Base-by-base conservation (phyloP, 2,113 vertebrate genomes). In the Paralichthys olivaceus region DNA sequence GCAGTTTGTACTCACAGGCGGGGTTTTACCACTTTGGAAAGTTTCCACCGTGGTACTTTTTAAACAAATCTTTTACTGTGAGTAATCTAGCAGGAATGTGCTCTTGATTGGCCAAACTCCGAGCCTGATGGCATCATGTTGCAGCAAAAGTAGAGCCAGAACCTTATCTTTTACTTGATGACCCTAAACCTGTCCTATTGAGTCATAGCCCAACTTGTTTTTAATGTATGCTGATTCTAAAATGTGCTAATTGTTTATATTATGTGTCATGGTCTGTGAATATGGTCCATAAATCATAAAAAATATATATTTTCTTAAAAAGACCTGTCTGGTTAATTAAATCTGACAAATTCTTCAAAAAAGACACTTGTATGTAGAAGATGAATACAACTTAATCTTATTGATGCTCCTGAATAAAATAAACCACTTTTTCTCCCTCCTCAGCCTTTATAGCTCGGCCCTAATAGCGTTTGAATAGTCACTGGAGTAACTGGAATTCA, bases 401-500 rank as follows among this genome's bases (percentile, higher is more conserved):
- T n/a, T n/a, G n/a, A n/a, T n/a, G n/a, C 55, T 53, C 49, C 19
- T 53, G 49, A 53, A 53, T 53, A n/a, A 8, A 14, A 49, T 4
- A 15, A 53, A 53, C 17, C n/a, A 53, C 19, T 17, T 17, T n/a
- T 59, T 14, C 28, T n/a, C 20, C 49, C 60, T 43, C 57, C 37
- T 1, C 29, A 53, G 4, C 14, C 29, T n/a, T 8, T 5, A 47
- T 19, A 5, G 15, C 43, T 47, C 43, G 17, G 43, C 49, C 49
- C 20, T 53, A n/a, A 53, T 53, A 9, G 49, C 6, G 7, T 53
- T 53, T 15, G 5, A 37, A 40, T 68, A 54, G 13, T 28, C 60
- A 77, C 56, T 22, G 62, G 25, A 11, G 61, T 73, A 2, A 37
- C 56, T 59, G 74, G 59, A 85, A 49, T 74, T 76, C 74, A 12